Conservation (phyloP, 2,797 vertebrate genomes). For the Urocyon cinereoargenteus region DNA sequence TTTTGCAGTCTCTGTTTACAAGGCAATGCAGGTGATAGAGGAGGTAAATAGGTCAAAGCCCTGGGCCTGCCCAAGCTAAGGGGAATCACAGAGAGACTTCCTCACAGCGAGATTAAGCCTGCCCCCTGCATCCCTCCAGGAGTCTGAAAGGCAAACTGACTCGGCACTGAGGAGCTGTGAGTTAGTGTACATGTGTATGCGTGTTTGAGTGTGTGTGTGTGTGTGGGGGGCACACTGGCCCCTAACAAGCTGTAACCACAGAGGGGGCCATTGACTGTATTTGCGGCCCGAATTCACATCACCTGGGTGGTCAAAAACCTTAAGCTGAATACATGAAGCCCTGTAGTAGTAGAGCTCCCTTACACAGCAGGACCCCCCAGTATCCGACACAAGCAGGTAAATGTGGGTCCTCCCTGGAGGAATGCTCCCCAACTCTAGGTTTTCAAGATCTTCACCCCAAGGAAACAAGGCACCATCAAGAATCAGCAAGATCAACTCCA, state of each 20-base stretch:
- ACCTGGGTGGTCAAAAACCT: not conserved
- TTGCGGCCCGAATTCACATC: not conserved
- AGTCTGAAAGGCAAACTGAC: not conserved
- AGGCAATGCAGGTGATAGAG: not conserved
- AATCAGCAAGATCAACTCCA: not conserved
- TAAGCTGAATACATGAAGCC: not conserved
- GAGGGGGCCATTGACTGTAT: not conserved
- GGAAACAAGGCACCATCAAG: not conserved
- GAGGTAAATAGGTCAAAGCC: not conserved
- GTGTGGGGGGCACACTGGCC: too few relatives aligned
- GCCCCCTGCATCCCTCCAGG: too few relatives aligned
- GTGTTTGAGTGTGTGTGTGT: too few relatives aligned
- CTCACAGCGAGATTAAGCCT: not conserved
- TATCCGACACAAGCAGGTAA: not conserved
- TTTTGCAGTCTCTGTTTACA: not conserved
- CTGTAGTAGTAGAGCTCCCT: fast-evolving
- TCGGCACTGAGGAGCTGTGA: not conserved
- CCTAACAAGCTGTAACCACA: not conserved
- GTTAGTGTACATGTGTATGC: not conserved
- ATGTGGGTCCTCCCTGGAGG: not conserved
- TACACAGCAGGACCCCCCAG: not conserved
- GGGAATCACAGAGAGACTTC: not conserved
- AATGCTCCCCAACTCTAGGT: not conserved
- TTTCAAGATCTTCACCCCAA: not conserved
- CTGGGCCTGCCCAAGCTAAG: not conserved